phyloP scores from a whole-genome alignment of 1,140 invertebrate species.

The Bombus terrestris region DNA sequence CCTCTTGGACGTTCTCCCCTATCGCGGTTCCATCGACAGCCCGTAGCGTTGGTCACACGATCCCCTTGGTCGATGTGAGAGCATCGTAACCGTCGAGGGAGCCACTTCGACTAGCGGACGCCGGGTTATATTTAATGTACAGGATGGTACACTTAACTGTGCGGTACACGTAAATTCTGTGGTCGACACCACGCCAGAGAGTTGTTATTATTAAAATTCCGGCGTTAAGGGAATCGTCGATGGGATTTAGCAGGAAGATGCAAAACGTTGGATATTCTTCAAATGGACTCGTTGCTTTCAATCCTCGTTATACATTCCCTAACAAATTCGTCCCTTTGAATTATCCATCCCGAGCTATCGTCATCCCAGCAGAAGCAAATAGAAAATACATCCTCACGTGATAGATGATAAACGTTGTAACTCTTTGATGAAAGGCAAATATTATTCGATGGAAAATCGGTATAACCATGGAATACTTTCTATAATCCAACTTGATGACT shows the following conservation, averaged over 20 bases:
- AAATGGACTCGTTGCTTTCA: too few species aligned
- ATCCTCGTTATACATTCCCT: not conserved
- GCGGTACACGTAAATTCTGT: slow-evolving; percentile 10
- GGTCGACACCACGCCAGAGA: not conserved
- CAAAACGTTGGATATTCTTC: not conserved
- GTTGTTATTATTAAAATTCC: not conserved
- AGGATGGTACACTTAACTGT: slow-evolving; percentile 1
- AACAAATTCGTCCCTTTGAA: not conserved
- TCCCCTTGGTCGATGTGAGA: slow-evolving; percentile 6
- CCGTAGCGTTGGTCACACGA: slow-evolving; percentile 23
- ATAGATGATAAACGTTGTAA: not conserved
- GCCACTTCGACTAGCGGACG: not conserved
- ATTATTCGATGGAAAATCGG: not conserved
- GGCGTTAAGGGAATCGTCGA: not conserved
- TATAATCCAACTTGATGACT: not conserved
- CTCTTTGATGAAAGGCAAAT: slow-evolving; percentile 22
- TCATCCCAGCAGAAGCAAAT: not conserved
- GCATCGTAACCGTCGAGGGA: slow-evolving; percentile 22
- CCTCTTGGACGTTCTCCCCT: not conserved
- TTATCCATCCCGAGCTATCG: not conserved
- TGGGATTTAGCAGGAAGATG: not conserved
- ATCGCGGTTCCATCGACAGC: slow-evolving; percentile 16
- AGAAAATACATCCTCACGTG: not conserved
- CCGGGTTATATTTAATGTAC: slow-evolving; percentile 28
- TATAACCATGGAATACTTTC: not conserved